Evolutionary conservation across 2,888 invertebrate species (phyloP), one percentile per base, ranked within the genome.

Genomic region (Drosophila percnosoma): DNA sequence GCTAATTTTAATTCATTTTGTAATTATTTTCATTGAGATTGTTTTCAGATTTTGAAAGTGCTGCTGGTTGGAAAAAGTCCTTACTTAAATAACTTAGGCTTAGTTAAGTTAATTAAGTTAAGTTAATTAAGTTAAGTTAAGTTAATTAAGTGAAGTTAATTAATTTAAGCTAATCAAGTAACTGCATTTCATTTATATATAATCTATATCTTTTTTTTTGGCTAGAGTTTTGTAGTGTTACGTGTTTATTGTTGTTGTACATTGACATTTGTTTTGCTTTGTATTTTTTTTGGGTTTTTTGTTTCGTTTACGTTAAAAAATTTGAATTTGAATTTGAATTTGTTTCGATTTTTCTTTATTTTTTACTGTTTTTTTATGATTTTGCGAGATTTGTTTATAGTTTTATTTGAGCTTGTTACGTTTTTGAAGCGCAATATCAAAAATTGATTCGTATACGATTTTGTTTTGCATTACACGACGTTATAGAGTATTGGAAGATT

Each of bases 251-350:
- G 63, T 59, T 59, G 63, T 59, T 59, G 63, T 63, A 59, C 63
- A 33, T 59, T 58, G 59, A 27, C 49, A 38, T 68, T 58, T 33
- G 38, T 38, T 53, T 68, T 52, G 58, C 38, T 48, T 49, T 55
- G 45, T 57, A n/a, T 66, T 29, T 29, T 34, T 75, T 29, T 29
- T 29, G 8, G 68, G 29, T 27, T 63, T 70, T 38, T 62, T 63
- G 49, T 74, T 81, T 52, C 34, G 52, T 78, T 82, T 60, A 64
- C 73, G 68, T 81, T 75, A 45, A 57, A 4, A 4, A 51, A 52
- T 51, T 60, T 11, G 8, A 36, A 51, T 60, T 60, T 60, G 21
- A 29, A 31, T 31, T 60, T 29, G 13, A 36, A 36, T 60, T 60
- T 24, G 2, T 64, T 63, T 66, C 40, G 54, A 45, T 45, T 68